These are phyloP conservation scores for Perccottus glenii DNA, from an alignment of 2,113 vertebrate species.

Conservation along the genomic window DNA sequence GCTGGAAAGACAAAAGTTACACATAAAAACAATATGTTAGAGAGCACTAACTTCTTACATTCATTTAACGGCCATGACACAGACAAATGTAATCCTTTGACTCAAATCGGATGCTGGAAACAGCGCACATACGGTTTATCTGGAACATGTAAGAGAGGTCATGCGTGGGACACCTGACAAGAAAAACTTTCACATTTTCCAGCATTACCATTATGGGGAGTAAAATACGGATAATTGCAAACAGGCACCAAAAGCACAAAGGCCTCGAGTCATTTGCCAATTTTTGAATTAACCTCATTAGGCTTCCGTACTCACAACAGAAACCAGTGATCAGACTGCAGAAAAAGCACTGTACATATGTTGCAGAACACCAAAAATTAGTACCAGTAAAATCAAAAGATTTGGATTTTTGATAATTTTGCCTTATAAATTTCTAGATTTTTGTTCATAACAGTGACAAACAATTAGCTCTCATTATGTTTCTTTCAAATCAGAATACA, in stretches of 20 bases:
- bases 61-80: background rate
- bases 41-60: background rate
- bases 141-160: background rate
- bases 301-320: slow-evolving; percentile 4
- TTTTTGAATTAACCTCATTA: slow-evolving; percentile 7
- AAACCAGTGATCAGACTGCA: background rate
- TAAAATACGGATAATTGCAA: slow-evolving; percentile 7
- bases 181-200: slow-evolving; percentile 1
- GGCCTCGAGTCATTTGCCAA: slow-evolving; percentile 3
- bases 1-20: slow-evolving; percentile 51
- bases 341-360: background rate
- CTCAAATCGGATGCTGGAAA: background rate
- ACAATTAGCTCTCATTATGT: background rate
- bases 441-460: background rate
- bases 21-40: slow-evolving; percentile 2
- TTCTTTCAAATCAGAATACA: slow-evolving; percentile 11
- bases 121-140: background rate
- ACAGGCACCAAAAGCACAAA: slow-evolving; percentile 9
- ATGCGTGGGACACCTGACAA: background rate
- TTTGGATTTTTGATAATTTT: too few relatives aligned
- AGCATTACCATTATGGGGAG: background rate
- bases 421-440: too few relatives aligned
- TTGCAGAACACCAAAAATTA: background rate
- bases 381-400: background rate
- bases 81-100: background rate